Base-by-base conservation (phyloP, 2,113 vertebrate species). In the Cervus canadensis region DNA sequence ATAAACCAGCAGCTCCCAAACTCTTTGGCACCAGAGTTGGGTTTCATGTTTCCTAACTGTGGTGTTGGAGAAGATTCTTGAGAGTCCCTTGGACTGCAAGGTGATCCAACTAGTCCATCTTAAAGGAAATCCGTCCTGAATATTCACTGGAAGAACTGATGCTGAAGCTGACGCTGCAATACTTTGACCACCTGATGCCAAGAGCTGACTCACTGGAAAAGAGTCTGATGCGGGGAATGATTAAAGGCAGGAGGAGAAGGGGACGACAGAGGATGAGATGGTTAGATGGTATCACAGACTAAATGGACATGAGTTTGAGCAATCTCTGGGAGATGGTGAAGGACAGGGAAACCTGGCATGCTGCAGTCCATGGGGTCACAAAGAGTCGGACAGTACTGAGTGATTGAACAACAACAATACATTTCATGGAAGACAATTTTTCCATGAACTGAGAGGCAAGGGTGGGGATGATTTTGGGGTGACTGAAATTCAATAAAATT, bases 71-170 rank as follows among this genome's bases (percentile, higher is more conserved):
- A 71, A 23, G n/a, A 71, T 0, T 71, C 64, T 71, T 71, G n/a
- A 71, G n/a, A 36, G n/a, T 36, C 2, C n/a, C 9, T 71, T 71
- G n/a, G 9, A 36, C n/a, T 71, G 64, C n/a, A 71, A 36, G 64
- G n/a, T 0, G 0, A 71, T 4, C 9, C 17, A 23, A 71, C n/a
- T 8, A 21, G n/a, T 71, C n/a, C 36, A 36, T 71, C 9, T 36
- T 71, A 36, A 67, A 67, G 64, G n/a, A 67, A 12, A 36, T 36
- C n/a, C 11, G 17, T 71, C 17, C n/a, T 36, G n/a, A 36, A 71
- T 21, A 71, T 71, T 71, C n/a, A 71, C 21, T 71, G n/a, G n/a
- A 21, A 71, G 64, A 71, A 36, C 64, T 71, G 64, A 71, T 71
- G 17, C n/a, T 71, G n/a, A 71, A 36, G n/a, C 64, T 71, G 64